Evolutionary conservation across 2,888 invertebrate species (phyloP).

Genomic region (Petrophora chlorosata): DNA sequence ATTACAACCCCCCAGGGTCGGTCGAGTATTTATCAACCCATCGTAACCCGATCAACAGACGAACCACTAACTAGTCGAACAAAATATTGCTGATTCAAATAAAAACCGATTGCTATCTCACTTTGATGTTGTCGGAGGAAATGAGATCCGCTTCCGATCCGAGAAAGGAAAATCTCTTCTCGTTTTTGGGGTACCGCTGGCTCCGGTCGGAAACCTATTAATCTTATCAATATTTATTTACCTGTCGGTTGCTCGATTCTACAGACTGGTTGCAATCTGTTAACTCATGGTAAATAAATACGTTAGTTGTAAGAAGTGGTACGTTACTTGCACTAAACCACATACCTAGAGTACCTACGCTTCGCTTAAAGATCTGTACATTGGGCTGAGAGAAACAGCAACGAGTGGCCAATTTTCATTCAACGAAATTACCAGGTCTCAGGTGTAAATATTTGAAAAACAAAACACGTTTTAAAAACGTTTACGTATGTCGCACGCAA

Average conservation of each 20-base stretch:
- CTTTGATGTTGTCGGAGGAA: conserved; percentile 83
- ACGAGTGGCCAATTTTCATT: no score
- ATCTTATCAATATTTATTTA: conserved; percentile 66
- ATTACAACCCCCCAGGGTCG: conserved; percentile 3
- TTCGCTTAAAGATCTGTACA: no score
- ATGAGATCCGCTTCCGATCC: conserved; percentile 82
- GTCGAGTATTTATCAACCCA: conserved; percentile 46
- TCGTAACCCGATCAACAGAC: conserved; percentile 49
- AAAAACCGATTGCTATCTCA: conserved; percentile 81
- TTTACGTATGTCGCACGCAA: no score
- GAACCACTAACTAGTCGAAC: conserved; percentile 67
- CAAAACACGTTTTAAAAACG: no score
- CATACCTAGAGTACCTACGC: no score
- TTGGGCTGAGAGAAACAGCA: no score
- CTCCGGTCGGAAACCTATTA: conserved; percentile 57
- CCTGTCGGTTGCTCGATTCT: conserved; percentile 44
- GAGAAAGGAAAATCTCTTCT: conserved; percentile 78
- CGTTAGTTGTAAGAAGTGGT: no score
- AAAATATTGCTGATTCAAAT: conserved; percentile 81
- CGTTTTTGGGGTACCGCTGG: conserved; percentile 68
- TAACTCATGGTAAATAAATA: conserved; percentile 14
- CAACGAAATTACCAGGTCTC: no score
- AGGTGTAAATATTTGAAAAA: no score
- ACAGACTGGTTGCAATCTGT: conserved; percentile 24
- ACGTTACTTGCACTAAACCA: no score